Conservation (phyloP, 2,888 invertebrate species). For the Octonoba sinensis region DNA sequence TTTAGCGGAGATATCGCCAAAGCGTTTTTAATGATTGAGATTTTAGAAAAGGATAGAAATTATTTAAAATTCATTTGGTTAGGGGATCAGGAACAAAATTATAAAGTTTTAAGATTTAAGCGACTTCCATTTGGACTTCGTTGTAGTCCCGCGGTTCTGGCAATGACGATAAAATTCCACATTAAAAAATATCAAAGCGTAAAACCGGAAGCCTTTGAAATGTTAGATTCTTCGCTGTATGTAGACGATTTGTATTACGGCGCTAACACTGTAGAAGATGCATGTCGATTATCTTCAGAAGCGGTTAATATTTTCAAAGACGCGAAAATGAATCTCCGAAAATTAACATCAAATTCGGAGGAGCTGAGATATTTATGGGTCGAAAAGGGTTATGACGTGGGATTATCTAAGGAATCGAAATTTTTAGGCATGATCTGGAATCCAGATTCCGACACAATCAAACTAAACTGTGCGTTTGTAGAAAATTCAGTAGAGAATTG, state of each 20-base stretch:
- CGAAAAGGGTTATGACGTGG: background rate
- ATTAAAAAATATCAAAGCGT: background rate
- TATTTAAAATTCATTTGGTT: no score
- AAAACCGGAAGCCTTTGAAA: background rate
- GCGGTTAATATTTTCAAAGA: background rate
- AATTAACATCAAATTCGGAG: background rate
- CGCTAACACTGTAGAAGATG: background rate
- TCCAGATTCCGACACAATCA: background rate
- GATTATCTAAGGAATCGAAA: background rate
- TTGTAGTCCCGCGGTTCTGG: background rate
- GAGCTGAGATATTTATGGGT: background rate
- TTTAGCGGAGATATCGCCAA: background rate
- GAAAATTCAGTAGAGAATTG: no score
- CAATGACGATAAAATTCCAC: background rate
- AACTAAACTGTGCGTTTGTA: background rate
- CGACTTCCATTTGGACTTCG: no score
- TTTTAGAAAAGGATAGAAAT: conserved; percentile 1
- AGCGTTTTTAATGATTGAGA: conserved; percentile 2
- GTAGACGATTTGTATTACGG: conserved; percentile 11
- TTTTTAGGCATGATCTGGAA: conserved; percentile 4
- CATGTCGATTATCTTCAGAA: background rate
- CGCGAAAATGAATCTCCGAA: background rate
- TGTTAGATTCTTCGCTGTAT: conserved; percentile 3
- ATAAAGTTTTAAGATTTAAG: background rate
- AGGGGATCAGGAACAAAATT: background rate